phyloP scores from a whole-genome alignment of 2,113 vertebrate species.

The Murina feae region DNA sequence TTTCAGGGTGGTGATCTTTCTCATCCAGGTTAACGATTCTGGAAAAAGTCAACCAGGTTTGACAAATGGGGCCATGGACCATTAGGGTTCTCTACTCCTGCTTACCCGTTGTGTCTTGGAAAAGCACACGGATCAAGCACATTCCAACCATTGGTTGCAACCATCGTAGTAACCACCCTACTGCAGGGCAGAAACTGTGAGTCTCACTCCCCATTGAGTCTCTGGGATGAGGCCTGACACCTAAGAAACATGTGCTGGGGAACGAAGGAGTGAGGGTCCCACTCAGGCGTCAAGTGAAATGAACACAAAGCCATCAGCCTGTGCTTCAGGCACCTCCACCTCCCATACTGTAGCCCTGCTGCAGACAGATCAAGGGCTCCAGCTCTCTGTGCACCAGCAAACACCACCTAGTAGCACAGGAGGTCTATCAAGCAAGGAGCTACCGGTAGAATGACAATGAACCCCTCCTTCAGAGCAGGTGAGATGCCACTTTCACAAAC shows the following conservation, averaged over 20 bases:
- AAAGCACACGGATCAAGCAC: not conserved
- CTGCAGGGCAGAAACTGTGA: fast-evolving
- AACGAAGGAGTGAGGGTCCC: not conserved
- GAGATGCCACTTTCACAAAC: not conserved
- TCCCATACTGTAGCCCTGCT: not conserved
- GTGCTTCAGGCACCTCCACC: too few species aligned
- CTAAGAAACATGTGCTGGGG: not conserved
- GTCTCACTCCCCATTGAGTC: not conserved
- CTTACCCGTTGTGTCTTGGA: not conserved
- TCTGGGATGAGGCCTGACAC: fast-evolving
- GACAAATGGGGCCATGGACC: not conserved
- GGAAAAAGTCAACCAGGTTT: not conserved
- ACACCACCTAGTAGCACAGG: too few species aligned
- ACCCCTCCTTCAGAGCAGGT: not conserved
- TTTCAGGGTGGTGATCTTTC: not conserved
- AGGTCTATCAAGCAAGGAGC: too few species aligned
- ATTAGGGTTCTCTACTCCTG: not conserved
- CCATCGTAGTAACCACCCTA: too few species aligned
- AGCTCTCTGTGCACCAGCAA: too few species aligned
- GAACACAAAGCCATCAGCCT: not conserved
- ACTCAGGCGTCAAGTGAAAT: not conserved
- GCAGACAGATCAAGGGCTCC: too few species aligned
- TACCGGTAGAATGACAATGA: fast-evolving
- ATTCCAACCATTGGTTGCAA: too few species aligned
- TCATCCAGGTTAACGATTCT: not conserved